A percentile compares a stretch with the other conserved stretches of the same genome.
These are phyloP conservation scores for Pelecanoides urinatrix DNA, from an alignment of 2,113 vertebrate species.

Conservation along the genomic window DNA sequence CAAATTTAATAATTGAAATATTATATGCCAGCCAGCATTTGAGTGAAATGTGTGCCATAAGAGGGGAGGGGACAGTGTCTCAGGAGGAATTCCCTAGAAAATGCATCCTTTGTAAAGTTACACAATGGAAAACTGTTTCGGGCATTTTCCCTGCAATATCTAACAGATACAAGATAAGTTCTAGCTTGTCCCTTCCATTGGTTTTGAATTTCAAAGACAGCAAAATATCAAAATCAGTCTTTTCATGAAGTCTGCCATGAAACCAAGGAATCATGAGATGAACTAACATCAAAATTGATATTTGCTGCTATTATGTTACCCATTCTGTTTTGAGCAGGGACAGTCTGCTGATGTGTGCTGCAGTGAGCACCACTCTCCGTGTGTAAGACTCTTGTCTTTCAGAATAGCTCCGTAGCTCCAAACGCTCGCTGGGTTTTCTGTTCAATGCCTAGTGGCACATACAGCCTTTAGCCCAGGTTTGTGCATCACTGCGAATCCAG, in stretches of 20 bases:
- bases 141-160: background rate
- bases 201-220: background rate
- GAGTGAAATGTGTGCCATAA: background rate
- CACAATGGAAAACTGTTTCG: background rate
- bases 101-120: background rate
- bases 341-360: background rate
- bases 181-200: background rate
- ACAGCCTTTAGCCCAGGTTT: background rate
- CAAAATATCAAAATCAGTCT: background rate
- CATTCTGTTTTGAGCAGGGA: background rate
- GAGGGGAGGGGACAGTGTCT: background rate
- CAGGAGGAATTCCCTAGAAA: background rate
- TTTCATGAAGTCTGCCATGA: background rate
- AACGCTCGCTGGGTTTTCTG: background rate
- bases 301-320: background rate
- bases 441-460: background rate
- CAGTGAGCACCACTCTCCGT: fast-evolving
- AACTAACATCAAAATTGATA: background rate
- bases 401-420: background rate
- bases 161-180: background rate
- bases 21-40: background rate
- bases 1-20: background rate
- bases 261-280: background rate
- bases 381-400: background rate
- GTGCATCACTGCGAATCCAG: background rate